Conservation (phyloP, 2,113 vertebrate genomes). For the Tauraco erythrolophus region DNA sequence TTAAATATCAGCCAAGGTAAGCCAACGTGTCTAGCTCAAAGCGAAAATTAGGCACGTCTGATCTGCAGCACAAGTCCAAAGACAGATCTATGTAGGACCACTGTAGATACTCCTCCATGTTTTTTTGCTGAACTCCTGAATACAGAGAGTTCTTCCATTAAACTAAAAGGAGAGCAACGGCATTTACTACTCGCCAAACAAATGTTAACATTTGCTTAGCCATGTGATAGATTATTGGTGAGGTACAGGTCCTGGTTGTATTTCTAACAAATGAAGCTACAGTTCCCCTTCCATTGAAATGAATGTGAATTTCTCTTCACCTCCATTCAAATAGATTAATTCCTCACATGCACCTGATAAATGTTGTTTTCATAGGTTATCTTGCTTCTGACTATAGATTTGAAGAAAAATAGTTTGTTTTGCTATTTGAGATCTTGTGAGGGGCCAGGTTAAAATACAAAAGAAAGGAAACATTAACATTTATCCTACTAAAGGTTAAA, state of each 20-base stretch:
- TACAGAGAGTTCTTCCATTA: neutral
- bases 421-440: neutral
- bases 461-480: neutral
- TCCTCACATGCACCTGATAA: neutral
- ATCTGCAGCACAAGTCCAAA: neutral
- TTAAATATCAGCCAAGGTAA: neutral
- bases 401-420: neutral
- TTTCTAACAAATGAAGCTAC: neutral
- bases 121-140: neutral
- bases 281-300: neutral
- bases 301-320: neutral
- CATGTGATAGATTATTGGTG: neutral
- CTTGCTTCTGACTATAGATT: neutral
- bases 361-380: neutral
- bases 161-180: neutral
- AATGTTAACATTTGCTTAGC: neutral
- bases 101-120: neutral
- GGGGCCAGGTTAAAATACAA: neutral
- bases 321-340: neutral
- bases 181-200: neutral
- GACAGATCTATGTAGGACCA: neutral
- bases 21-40: neutral
- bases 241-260: neutral
- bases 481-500: neutral
- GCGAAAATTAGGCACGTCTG: neutral